These are phyloP conservation scores for Apteryx owenii DNA, from an alignment of 2,113 vertebrate species.

Conservation along the genomic window DNA sequence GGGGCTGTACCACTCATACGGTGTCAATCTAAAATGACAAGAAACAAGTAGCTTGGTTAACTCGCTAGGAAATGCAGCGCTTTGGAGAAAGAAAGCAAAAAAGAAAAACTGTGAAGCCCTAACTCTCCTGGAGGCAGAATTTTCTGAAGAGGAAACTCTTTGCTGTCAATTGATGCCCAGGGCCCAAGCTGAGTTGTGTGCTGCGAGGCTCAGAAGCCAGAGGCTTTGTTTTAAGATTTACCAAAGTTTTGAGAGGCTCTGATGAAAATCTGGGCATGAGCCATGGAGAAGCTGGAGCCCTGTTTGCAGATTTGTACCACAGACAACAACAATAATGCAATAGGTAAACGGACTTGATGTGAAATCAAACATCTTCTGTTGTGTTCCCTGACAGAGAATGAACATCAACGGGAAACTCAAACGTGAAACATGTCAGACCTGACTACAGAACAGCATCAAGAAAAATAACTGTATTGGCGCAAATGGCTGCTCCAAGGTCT, in stretches of 20 bases:
- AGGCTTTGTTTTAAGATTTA: slow-evolving; percentile 13
- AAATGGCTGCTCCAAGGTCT: neutral
- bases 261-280: neutral
- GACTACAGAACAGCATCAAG: neutral
- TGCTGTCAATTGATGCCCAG: slow-evolving; percentile 19
- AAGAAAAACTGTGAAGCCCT: neutral
- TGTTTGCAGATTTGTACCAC: accelerated
- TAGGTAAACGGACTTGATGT: neutral
- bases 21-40: slow-evolving; percentile 84
- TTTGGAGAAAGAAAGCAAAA: neutral
- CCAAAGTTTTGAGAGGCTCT: neutral
- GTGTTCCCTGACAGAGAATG: neutral
- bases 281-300: neutral
- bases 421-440: neutral
- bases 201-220: neutral
- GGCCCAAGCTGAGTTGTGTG: neutral
- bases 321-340: neutral
- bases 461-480: neutral
- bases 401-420: neutral
- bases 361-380: neutral
- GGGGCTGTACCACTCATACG: slow-evolving; percentile 98
- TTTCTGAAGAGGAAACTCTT: slow-evolving; percentile 31
- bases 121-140: neutral
- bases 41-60: neutral
- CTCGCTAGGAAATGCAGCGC: neutral